These are phyloP conservation scores for Chanos chanos DNA, from an alignment of 2,797 vertebrate species.

Conservation along the genomic window DNA sequence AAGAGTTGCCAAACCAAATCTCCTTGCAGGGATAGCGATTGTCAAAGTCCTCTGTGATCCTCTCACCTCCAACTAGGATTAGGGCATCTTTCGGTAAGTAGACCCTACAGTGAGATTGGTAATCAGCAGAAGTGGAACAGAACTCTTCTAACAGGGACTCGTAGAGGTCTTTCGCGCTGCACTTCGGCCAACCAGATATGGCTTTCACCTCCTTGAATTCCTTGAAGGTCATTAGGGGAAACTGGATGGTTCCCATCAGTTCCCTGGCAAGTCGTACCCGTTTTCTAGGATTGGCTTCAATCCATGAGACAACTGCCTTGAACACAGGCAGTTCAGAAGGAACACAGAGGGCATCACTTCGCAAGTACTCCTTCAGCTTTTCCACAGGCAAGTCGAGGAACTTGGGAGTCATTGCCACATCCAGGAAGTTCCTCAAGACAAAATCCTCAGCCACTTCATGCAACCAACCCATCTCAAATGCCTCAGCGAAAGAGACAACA, in stretches of 20 bases:
- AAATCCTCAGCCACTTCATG: slow-evolving; percentile 73
- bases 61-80: slow-evolving; percentile 74
- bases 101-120: slow-evolving; percentile 43
- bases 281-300: slow-evolving; percentile 65
- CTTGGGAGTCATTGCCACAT: slow-evolving; percentile 69
- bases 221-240: slow-evolving; percentile 84
- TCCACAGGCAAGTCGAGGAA: slow-evolving; percentile 76
- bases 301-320: slow-evolving; percentile 78
- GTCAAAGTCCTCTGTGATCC: slow-evolving; percentile 58
- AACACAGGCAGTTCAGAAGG: slow-evolving; percentile 81
- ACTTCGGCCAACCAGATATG: slow-evolving; percentile 4
- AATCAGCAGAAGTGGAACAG: slow-evolving; percentile 49
- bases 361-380: slow-evolving; percentile 73
- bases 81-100: slow-evolving; percentile 64
- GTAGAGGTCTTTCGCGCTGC: slow-evolving; percentile 32
- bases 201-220: slow-evolving; percentile 35
- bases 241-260: slow-evolving; percentile 77
- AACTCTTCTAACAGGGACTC: slow-evolving; percentile 37
- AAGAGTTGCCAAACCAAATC: slow-evolving; percentile 74
- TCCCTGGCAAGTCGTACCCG: slow-evolving; percentile 62
- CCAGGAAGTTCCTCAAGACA: slow-evolving; percentile 78
- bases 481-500: slow-evolving; percentile 74
- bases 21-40: slow-evolving; percentile 57
- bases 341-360: slow-evolving; percentile 72
- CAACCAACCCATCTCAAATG: slow-evolving; percentile 73